A percentile compares a stretch with the other conserved stretches of the same genome.
Conservation (phyloP, 2,888 invertebrate species). For the Cabera pusaria region DNA sequence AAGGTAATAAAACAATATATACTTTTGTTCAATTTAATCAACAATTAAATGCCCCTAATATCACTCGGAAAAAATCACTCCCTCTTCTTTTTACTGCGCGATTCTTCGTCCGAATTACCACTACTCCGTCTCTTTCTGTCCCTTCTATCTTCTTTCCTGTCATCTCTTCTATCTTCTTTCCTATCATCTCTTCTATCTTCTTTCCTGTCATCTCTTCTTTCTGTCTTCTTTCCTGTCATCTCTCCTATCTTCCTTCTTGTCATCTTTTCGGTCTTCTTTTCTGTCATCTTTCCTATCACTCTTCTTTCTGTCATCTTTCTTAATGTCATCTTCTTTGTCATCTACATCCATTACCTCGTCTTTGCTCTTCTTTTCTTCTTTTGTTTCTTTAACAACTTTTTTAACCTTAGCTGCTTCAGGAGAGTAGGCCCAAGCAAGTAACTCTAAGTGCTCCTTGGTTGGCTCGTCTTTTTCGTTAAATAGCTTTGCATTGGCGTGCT, state of each 20-base stretch:
- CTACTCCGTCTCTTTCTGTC: conserved; percentile 58
- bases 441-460: conserved; percentile 85
- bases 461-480: conserved; percentile 87
- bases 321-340: no score
- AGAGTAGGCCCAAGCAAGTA: conserved; percentile 90
- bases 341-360: no score
- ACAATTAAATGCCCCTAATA: conserved; percentile 26
- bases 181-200: no score
- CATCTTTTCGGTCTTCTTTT: conserved; percentile 23
- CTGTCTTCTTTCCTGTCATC: conserved; percentile 27
- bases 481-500: conserved; percentile 84
- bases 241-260: conserved; percentile 9
- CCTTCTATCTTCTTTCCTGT: no score
- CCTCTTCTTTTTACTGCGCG: conserved; percentile 58
- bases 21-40: no score
- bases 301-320: conserved; percentile 23
- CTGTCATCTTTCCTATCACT: conserved; percentile 12
- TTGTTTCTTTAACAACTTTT: conserved; percentile 63
- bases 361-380: conserved; percentile 34
- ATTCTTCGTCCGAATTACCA: conserved; percentile 46
- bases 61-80: conserved; percentile 39
- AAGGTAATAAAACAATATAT: no score
- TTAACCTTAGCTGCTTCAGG: conserved; percentile 88
- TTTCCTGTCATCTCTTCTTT: no score
- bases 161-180: no score